These are phyloP conservation scores for Pogonocichla stellata DNA, from an alignment of 2,113 vertebrate species.

Conservation along the genomic window DNA sequence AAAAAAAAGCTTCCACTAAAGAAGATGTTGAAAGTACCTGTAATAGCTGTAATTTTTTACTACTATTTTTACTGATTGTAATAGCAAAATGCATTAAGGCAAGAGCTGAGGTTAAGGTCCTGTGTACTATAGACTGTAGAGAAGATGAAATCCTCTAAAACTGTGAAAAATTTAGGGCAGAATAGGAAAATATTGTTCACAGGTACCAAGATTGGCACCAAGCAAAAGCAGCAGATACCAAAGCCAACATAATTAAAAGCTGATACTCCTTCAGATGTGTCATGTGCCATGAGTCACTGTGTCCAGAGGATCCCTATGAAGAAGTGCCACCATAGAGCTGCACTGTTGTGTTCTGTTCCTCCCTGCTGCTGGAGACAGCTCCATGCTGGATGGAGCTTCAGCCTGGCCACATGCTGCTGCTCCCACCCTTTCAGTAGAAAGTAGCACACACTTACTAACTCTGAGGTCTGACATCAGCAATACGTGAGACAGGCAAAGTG, in stretches of 20 bases:
- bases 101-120: neutral
- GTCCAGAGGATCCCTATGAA: neutral
- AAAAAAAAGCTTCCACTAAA: neutral
- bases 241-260: neutral
- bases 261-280: neutral
- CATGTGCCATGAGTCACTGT: neutral
- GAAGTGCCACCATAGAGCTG: neutral
- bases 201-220: neutral
- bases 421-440: neutral
- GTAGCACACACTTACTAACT: neutral
- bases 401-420: neutral
- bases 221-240: neutral
- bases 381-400: neutral
- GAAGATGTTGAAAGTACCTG: neutral
- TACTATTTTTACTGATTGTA: neutral
- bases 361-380: neutral
- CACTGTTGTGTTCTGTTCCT: neutral
- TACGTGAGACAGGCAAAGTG: neutral
- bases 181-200: neutral
- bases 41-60: neutral
- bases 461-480: neutral
- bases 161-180: neutral
- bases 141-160: neutral
- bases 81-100: neutral
- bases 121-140: neutral